Evolutionary conservation across 1,140 invertebrate genomes (phyloP).

Genomic region (Magallana ariakensis): DNA sequence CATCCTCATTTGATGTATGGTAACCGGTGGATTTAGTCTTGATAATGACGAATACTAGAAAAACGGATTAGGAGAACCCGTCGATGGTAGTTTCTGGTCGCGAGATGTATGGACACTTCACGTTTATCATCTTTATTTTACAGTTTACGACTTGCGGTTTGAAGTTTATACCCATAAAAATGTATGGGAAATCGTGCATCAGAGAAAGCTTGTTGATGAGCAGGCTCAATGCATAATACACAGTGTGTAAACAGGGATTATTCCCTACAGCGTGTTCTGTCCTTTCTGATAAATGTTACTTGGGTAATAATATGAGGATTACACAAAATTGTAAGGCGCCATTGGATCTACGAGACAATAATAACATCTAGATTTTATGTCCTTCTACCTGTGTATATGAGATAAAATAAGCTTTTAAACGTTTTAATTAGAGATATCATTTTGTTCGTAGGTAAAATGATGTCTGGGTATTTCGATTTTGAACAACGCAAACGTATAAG

Average conservation of each 20-base stretch:
- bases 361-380: background rate
- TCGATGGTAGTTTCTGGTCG: background rate
- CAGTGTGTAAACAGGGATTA: slow-evolving; percentile 14
- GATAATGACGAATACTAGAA: background rate
- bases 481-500: too few relatives aligned
- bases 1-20: slow-evolving; percentile 14
- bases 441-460: too few relatives aligned
- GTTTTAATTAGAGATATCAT: background rate
- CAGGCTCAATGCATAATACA: slow-evolving; percentile 15
- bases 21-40: slow-evolving; percentile 9
- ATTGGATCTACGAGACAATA: background rate
- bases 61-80: background rate
- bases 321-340: slow-evolving; percentile 16
- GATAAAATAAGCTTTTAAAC: slow-evolving; percentile 1
- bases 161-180: slow-evolving; percentile 32
- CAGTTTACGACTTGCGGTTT: slow-evolving; percentile 27
- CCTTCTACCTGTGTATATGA: background rate
- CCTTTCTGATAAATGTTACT: background rate
- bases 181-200: slow-evolving; percentile 22
- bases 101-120: slow-evolving; percentile 13
- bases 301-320: slow-evolving; percentile 24
- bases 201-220: background rate
- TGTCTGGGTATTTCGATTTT: too few relatives aligned
- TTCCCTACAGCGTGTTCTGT: background rate
- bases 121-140: slow-evolving; percentile 27